Base-by-base conservation (phyloP, 2,113 vertebrate species). In the Cepphus grylle region DNA sequence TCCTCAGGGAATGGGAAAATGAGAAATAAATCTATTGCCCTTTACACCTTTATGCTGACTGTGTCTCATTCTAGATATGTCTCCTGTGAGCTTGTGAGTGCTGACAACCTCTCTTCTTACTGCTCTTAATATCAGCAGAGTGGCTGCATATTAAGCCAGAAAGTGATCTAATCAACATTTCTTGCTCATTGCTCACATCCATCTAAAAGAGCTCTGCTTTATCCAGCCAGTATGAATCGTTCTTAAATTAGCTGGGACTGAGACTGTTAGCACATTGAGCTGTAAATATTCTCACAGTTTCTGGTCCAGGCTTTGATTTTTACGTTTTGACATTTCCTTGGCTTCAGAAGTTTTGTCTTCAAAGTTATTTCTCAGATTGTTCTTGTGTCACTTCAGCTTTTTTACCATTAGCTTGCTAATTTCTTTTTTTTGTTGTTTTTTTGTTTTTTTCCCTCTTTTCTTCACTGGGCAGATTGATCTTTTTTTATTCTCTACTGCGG, bases 1-100 rank as follows among this genome's bases (percentile, higher is more conserved):
- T 96, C 93, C 89, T 96, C 78, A 81, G 96, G 92, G 93, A 97
- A 90, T 81, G 69, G 79, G 80, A 95, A 95, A 94, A 95, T 94
- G 88, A 97, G 85, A 95, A 97, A 94, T 93, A 97, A 97, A 98
- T 97, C 88, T 89, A 42, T 91, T 96, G 79, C 82, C 50, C 92
- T 97, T 88, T 96, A 94, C 32, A 62, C 95, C 77, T 94, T 95
- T 58, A 79, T 82, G 86, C 94, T 55, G 88, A 95, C 87, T 93
- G 43, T 84, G 74, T 96, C 89, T 95, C 93, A 77, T 92, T 88
- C 96, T 79, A 96, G 96, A 87, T 94, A 95, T 78, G 81, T 86
- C 84, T 97, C 91, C 70, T 81, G 80, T 93, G 97, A 97, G 84
- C 82, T 86, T 74, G 63, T 81, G 67, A 88, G 65, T 74, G 76